Evolutionary conservation across 2,797 vertebrate species (phyloP), one percentile per base, ranked within the genome.

Genomic region (Hozukius guyotensis): DNA sequence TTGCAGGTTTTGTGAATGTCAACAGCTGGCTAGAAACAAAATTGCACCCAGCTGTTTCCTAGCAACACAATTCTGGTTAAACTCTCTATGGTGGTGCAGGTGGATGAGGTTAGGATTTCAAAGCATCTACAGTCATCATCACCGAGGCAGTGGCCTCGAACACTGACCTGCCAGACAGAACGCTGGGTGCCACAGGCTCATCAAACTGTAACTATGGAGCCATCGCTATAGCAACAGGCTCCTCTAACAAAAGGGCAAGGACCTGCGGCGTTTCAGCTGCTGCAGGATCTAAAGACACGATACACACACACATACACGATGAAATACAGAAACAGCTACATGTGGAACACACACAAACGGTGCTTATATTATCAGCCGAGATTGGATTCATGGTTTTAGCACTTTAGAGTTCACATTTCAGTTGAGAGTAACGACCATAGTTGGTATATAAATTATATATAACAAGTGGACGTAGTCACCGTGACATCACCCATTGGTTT

Each of bases 181-280:
- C 61, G 9, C 69, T 5, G 60, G 66, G 68, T 31, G 42, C 49
- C 75, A 57, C 75, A 5, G 25, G 62, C 82, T 63, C 66, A 34
- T 36, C 61, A 6, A n/a, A n/a, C 69, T 10, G 79, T 87, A 73
- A 73, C 83, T 64, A 70, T 77, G 86, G 84, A 78, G 72, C 71
- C 16, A 61, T 91, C 60, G 55, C 83, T 71, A 89, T 90, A 78
- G 91, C 88, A 93, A 93, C 90, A 85, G 77, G 65, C 86, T 90
- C 88, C 80, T 84, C 74, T 53, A 61, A 72, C 74, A 78, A 89
- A 89, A 89, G 85, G 79, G 73, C 85, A 80, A 73, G 49, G 77
- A 87, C 87, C 80, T 57, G 80, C 56, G 22, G 83, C 31, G 38
- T 68, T 75, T 78, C 59, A 46, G 75, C 80, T 32, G 71, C 76